phyloP scores from a whole-genome alignment of 1,140 invertebrate species.

The Semibalanus balanoides region DNA sequence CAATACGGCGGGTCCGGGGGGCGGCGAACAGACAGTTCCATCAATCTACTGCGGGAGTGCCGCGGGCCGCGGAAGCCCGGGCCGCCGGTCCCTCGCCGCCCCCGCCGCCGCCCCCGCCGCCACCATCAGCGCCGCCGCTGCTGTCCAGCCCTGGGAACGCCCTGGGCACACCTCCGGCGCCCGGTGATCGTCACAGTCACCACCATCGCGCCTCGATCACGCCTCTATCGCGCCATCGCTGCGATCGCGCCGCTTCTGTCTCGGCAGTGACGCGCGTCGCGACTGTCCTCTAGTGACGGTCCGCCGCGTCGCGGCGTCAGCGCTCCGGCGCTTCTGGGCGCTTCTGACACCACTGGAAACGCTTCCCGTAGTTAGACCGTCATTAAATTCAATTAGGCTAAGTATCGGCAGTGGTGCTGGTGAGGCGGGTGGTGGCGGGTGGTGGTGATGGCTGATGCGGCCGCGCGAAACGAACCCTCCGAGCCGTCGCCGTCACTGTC shows the following conservation, averaged over 20 bases:
- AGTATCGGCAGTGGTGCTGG: background rate
- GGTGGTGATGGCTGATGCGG: too few relatives aligned
- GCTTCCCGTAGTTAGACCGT: background rate
- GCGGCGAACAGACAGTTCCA: background rate
- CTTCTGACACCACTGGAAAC: too few relatives aligned
- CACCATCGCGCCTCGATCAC: background rate
- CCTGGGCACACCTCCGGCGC: background rate
- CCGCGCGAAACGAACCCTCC: too few relatives aligned
- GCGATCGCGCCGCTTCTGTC: background rate
- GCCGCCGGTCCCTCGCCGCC: too few relatives aligned
- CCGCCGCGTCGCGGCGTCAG: too few relatives aligned
- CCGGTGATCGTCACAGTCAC: background rate
- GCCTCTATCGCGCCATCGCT: background rate
- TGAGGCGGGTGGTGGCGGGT: too few relatives aligned
- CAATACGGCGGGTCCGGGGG: background rate
- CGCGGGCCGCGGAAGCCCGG: background rate
- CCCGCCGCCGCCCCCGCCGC: too few relatives aligned
- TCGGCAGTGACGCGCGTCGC: too few relatives aligned
- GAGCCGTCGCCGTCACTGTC: too few relatives aligned
- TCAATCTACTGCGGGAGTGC: background rate
- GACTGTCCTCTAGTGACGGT: background rate
- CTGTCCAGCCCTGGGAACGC: too few relatives aligned
- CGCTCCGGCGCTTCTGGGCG: too few relatives aligned
- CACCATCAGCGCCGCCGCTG: too few relatives aligned
- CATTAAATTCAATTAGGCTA: slow-evolving; percentile 2